Percentiles rank a stretch among this genome's conserved stretches.
Evolutionary conservation across 2,113 vertebrate genomes (phyloP).

Genomic region (Thamnaconus septentrionalis): DNA sequence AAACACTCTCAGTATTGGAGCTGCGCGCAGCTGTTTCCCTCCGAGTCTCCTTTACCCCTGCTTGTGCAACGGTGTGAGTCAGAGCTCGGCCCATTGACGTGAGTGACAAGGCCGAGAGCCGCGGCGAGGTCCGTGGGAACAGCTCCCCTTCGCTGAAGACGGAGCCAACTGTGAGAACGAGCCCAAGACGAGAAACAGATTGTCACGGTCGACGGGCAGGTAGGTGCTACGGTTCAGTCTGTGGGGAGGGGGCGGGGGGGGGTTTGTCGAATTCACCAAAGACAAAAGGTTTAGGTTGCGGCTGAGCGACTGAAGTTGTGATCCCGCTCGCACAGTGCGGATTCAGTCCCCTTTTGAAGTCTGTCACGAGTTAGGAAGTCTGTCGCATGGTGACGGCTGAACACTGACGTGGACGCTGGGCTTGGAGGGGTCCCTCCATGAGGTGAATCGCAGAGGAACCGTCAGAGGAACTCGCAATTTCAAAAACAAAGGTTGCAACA

Average conservation of each 20-base stretch:
- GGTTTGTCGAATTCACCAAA: too few species aligned
- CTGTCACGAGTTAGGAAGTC: slow-evolving; percentile 2
- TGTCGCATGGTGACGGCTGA: slow-evolving; percentile 17
- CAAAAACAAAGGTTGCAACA: too few species aligned
- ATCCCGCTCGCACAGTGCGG: too few species aligned
- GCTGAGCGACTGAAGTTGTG: too few species aligned
- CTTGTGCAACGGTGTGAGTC: slow-evolving; percentile 64
- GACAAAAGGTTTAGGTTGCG: too few species aligned
- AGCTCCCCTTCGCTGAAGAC: neutral
- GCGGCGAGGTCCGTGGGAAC: slow-evolving; percentile 36
- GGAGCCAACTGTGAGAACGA: slow-evolving; percentile 17
- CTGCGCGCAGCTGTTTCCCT: slow-evolving; percentile 12
- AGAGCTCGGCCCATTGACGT: slow-evolving; percentile 52
- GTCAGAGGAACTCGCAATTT: neutral
- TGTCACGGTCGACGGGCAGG: too few species aligned
- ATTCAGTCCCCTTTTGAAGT: neutral
- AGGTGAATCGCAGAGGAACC: neutral
- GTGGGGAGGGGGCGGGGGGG: neutral
- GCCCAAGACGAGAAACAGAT: too few species aligned
- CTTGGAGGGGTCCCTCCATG: neutral
- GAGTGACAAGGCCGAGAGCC: slow-evolving; percentile 30
- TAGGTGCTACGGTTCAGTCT: too few species aligned
- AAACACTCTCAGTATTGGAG: slow-evolving; percentile 53
- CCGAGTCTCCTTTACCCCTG: slow-evolving; percentile 56
- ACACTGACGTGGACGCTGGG: neutral